phyloP scores from a whole-genome alignment of 2,113 vertebrate genomes.

The Sceloporus tristichus region DNA sequence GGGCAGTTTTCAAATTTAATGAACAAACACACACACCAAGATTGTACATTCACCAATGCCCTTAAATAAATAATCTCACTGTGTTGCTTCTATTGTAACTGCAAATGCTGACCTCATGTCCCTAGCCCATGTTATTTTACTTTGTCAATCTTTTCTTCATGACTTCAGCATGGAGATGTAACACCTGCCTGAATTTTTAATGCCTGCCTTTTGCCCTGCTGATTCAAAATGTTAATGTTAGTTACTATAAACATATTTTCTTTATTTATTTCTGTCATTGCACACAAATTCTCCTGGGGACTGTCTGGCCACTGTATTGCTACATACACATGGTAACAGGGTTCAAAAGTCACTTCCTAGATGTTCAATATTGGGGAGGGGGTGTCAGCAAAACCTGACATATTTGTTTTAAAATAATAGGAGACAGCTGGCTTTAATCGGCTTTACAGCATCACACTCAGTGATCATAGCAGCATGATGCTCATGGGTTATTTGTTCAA shows the following conservation, averaged over 20 bases:
- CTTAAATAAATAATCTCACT: rapidly evolving
- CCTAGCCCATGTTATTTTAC: not conserved
- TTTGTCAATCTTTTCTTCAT: slow-evolving; percentile 26
- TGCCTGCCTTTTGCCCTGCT: not conserved
- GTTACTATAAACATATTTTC: not conserved
- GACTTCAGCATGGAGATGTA: rapidly evolving
- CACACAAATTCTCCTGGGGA: not conserved
- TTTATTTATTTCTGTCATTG: slow-evolving; percentile 39
- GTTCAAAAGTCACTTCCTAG: slow-evolving; percentile 14
- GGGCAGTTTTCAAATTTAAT: no score
- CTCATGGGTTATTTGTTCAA: not conserved
- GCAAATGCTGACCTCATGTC: not conserved
- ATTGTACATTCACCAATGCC: not conserved
- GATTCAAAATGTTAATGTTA: slow-evolving; percentile 19
- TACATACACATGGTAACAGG: not conserved
- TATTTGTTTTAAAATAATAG: not conserved
- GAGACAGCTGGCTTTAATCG: not conserved
- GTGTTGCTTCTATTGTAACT: not conserved
- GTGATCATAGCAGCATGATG: not conserved
- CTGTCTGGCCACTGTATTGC: not conserved
- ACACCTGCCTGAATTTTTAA: slow-evolving; percentile 8
- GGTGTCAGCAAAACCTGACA: not conserved
- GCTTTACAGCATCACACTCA: not conserved
- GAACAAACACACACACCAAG: not conserved
- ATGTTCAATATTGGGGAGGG: not conserved